phyloP scores from a whole-genome alignment of 2,888 invertebrate genomes.

The Sialis lutaria region DNA sequence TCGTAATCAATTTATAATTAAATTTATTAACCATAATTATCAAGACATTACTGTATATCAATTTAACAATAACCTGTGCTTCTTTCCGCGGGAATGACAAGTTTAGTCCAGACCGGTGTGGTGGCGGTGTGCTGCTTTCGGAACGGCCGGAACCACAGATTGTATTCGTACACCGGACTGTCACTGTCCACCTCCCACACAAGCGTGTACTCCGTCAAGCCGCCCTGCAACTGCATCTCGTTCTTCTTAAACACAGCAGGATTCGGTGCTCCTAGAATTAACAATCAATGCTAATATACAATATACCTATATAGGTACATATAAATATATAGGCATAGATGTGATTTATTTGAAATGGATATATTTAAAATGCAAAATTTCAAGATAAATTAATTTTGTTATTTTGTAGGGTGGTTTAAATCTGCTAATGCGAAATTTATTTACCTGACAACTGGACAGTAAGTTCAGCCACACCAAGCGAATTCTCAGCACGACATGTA shows the following conservation, averaged over 20 bases:
- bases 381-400: no score
- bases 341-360: no score
- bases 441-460: slow-evolving; percentile 56
- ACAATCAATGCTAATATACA: no score
- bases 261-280: slow-evolving; percentile 41
- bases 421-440: not conserved
- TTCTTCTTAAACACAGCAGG: slow-evolving; percentile 46
- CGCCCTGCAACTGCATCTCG: slow-evolving; percentile 22
- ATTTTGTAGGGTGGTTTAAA: no score
- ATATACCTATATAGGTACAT: no score
- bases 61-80: slow-evolving; percentile 18
- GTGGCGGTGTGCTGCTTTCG: slow-evolving; percentile 27
- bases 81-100: slow-evolving; percentile 50
- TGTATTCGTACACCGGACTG: slow-evolving; percentile 57
- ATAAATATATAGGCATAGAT: no score
- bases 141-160: slow-evolving; percentile 39
- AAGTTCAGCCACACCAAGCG: slow-evolving; percentile 49
- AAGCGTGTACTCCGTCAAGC: slow-evolving; percentile 35
- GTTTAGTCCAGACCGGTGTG: slow-evolving; percentile 43
- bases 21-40: no score
- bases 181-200: slow-evolving; percentile 78
- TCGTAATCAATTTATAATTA: no score
- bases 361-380: no score
- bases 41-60: no score
- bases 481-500: slow-evolving; percentile 60